Conservation (phyloP, 2,113 vertebrate genomes). For the Dipodomys spectabilis region DNA sequence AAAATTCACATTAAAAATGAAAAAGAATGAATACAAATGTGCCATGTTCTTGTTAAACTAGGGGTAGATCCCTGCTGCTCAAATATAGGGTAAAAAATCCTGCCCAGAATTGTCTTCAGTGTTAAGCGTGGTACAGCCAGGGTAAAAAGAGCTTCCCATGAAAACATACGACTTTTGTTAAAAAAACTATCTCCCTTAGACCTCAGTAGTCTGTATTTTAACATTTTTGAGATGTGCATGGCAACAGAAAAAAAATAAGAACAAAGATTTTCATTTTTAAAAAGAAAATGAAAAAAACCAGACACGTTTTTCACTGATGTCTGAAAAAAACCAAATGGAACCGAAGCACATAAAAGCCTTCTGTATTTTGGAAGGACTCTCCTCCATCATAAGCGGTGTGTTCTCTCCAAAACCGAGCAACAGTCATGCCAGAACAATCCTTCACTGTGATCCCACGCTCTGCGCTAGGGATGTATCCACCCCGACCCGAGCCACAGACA, state of each 20-base stretch:
- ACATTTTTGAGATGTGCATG: background rate
- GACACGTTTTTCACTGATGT: background rate
- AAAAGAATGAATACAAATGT: background rate
- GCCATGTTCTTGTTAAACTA: background rate
- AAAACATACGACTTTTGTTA: background rate
- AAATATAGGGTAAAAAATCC: background rate
- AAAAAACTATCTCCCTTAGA: background rate
- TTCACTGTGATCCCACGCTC: no score
- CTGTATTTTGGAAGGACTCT: background rate
- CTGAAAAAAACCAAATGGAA: background rate
- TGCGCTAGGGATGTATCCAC: no score
- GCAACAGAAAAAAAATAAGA: conserved; percentile 28
- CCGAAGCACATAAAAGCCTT: background rate
- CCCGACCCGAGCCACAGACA: no score
- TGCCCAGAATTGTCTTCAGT: background rate
- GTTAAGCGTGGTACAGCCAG: background rate
- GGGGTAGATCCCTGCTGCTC: background rate
- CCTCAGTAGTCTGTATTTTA: conserved; percentile 1
- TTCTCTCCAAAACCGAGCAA: background rate
- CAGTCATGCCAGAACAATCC: background rate
- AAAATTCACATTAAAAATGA: background rate
- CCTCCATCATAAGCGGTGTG: background rate
- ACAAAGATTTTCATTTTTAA: background rate
- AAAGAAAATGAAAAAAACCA: background rate
- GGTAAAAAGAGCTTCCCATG: background rate